Conservation (phyloP, 2,888 invertebrate species). For the Xylota segnis region DNA sequence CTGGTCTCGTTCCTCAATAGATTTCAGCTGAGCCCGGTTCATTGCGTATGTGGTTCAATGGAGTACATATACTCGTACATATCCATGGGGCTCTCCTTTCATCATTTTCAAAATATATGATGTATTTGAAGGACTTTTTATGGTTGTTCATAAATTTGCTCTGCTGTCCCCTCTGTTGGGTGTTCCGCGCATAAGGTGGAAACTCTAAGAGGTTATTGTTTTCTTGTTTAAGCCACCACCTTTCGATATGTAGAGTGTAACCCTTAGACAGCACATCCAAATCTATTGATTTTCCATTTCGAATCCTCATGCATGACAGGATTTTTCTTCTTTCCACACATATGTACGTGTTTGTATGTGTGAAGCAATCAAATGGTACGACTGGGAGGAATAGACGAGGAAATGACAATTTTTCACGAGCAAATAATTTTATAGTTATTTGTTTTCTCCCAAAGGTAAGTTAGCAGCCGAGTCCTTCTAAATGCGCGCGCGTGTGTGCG, state of each 20-base stretch:
- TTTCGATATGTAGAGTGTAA: conserved; percentile 28
- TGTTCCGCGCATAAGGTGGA: conserved; percentile 29
- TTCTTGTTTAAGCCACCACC: conserved; percentile 51
- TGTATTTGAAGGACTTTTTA: conserved; percentile 70
- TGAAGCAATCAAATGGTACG: conserved; percentile 50
- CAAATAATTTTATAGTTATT: conserved; percentile 75
- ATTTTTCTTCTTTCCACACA: not conserved
- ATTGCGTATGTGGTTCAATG: conserved; percentile 60
- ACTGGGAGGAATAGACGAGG: conserved; percentile 35
- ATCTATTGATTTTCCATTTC: conserved; percentile 66
- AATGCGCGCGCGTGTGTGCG: conserved; percentile 26
- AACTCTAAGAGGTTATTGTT: conserved; percentile 61
- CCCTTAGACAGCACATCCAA: conserved; percentile 43
- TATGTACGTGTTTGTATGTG: conserved; percentile 16
- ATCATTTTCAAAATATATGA: conserved; percentile 60
- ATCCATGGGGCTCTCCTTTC: conserved; percentile 42
- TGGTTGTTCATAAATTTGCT: conserved; percentile 69
- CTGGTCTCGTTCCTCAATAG: conserved; percentile 58
- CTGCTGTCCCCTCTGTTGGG: conserved; percentile 9
- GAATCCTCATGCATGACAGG: conserved; percentile 34
- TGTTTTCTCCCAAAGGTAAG: conserved; percentile 64
- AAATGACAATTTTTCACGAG: conserved; percentile 73
- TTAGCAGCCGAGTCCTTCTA: conserved; percentile 30
- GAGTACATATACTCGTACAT: conserved; percentile 42
- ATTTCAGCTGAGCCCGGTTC: conserved; percentile 62